Conservation (phyloP, 2,113 vertebrate species). For the Apodemus speciosus region DNA sequence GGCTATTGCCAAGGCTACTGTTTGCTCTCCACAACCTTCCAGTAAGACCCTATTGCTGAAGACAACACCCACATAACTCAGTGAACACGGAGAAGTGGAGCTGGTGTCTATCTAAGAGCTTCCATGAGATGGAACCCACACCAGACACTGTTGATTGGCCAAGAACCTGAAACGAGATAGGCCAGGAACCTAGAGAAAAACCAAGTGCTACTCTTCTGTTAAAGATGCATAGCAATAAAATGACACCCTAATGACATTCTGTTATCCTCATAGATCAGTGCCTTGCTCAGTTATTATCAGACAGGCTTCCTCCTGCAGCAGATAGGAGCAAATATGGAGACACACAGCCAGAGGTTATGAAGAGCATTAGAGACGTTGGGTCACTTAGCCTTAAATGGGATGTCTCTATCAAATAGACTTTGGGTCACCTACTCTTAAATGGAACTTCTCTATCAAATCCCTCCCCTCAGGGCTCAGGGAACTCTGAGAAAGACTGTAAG, state of each 20-base stretch:
- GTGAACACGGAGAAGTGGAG: not conserved
- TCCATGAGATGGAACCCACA: not conserved
- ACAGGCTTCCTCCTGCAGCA: not conserved
- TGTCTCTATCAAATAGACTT: not conserved
- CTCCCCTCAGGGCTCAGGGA: not conserved
- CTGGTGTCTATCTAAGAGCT: not conserved
- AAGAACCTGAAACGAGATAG: not conserved
- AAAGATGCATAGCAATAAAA: not conserved
- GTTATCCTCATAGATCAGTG: not conserved
- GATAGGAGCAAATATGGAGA: not conserved
- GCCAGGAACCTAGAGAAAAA: not conserved
- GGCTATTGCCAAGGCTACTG: not conserved
- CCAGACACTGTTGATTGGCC: not conserved
- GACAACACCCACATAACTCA: not conserved
- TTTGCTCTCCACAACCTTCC: not conserved
- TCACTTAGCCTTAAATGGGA: not conserved
- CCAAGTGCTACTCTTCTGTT: not conserved
- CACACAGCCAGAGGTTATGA: not conserved
- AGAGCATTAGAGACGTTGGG: not conserved
- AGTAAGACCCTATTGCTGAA: not conserved
- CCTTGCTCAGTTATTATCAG: not conserved
- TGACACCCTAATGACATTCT: not conserved
- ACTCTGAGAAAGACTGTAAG: not conserved
- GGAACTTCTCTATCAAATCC: too few species aligned
- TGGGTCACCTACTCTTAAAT: too few species aligned